phyloP scores from a whole-genome alignment of 2,113 vertebrate species.

The Cromileptes altivelis region DNA sequence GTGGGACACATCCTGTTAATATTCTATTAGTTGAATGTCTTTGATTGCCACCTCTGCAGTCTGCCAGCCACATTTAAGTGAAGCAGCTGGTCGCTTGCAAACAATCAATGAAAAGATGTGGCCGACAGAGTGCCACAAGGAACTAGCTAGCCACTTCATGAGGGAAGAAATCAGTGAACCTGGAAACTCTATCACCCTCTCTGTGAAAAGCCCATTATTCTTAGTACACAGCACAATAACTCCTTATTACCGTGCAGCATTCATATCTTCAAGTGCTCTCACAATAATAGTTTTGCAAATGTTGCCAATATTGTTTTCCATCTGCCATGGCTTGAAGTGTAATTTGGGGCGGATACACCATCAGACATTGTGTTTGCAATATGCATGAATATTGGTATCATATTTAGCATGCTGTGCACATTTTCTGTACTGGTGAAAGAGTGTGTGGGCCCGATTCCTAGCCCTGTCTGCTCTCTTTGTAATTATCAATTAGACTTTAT shows the following conservation, averaged over 20 bases:
- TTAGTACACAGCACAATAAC: constrained; percentile 48
- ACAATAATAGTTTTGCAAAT: constrained; percentile 67
- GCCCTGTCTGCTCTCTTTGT: constrained; percentile 67
- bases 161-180: constrained; percentile 40
- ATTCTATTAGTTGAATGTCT: constrained; percentile 28
- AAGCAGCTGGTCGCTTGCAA: constrained; percentile 43
- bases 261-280: constrained; percentile 65
- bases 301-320: constrained; percentile 73
- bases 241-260: constrained; percentile 51
- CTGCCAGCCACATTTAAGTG: constrained; percentile 7
- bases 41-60: constrained; percentile 16
- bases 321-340: constrained; percentile 62
- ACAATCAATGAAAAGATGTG: constrained; percentile 42
- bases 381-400: constrained; percentile 66
- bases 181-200: constrained; percentile 31
- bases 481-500: constrained; percentile 81
- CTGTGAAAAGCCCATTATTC: constrained; percentile 60
- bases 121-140: constrained; percentile 10
- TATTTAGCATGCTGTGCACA: constrained; percentile 71
- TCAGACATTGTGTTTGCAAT: constrained; percentile 57
- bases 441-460: constrained; percentile 51
- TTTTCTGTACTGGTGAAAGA: constrained; percentile 53
- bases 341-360: constrained; percentile 49
- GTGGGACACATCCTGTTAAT: constrained; percentile 13
- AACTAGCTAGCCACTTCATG: constrained; percentile 38